A percentile compares a stretch with the other conserved stretches of the same genome.
Evolutionary conservation across 37 sponge, comb jelly and placozoan species (phyloP).

Genomic region (Mnemiopsis leidyi): DNA sequence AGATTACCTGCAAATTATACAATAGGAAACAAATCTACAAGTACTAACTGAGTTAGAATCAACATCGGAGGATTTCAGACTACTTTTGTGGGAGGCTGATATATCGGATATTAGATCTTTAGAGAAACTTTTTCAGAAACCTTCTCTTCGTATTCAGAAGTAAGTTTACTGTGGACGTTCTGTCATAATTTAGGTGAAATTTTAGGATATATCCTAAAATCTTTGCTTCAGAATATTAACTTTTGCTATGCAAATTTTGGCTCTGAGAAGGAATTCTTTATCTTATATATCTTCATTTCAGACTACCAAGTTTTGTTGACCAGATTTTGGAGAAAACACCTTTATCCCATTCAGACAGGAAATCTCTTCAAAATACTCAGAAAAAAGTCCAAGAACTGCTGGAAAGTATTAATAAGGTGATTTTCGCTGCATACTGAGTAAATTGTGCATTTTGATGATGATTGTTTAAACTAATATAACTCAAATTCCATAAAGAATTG

Average conservation of each 20-base stretch:
- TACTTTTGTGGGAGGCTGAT: slow-evolving; percentile 27
- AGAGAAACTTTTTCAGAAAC: background rate
- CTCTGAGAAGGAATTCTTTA: too few relatives aligned
- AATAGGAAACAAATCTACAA: slow-evolving; percentile 45
- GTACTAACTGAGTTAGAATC: background rate
- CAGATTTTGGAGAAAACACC: slow-evolving; percentile 33
- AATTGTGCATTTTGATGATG: too few relatives aligned
- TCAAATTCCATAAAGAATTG: too few relatives aligned
- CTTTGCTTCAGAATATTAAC: too few relatives aligned
- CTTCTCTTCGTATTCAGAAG: background rate
- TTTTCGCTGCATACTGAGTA: too few relatives aligned
- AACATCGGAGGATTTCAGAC: slow-evolving; percentile 19
- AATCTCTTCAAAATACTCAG: background rate
- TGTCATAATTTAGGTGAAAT: too few relatives aligned
- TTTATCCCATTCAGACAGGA: background rate
- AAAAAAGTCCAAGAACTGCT: background rate
- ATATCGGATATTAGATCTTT: background rate
- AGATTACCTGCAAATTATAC: too few relatives aligned
- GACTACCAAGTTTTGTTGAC: background rate
- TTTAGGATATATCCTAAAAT: too few relatives aligned
- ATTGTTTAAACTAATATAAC: too few relatives aligned
- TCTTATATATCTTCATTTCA: too few relatives aligned
- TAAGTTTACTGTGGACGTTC: too few relatives aligned
- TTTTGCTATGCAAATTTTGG: too few relatives aligned
- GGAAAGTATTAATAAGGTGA: background rate